These are phyloP conservation scores for Poecilia wingei DNA, from an alignment of 2,797 vertebrate species.

Conservation along the genomic window DNA sequence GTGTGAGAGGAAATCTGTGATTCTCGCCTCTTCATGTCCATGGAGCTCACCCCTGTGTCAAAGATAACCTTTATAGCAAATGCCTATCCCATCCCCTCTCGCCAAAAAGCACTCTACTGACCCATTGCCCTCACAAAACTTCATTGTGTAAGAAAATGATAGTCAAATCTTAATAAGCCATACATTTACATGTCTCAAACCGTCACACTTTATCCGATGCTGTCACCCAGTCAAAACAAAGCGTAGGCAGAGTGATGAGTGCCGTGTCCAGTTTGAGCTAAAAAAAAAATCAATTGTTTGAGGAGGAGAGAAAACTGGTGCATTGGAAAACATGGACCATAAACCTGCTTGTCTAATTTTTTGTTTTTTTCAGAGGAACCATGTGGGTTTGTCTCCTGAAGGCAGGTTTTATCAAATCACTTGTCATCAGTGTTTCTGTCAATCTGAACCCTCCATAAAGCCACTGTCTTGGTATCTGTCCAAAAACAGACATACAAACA, in stretches of 20 bases:
- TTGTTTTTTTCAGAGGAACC: constrained; percentile 12
- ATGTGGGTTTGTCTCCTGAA: constrained; percentile 53
- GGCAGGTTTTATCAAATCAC: constrained; percentile 74
- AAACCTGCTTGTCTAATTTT: constrained; percentile 27
- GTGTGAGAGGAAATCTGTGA: neutral
- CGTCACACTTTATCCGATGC: constrained; percentile 14
- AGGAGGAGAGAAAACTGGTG: constrained; percentile 26
- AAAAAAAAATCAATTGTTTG: constrained; percentile 27
- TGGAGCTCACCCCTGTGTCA: neutral
- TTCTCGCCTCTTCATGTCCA: neutral
- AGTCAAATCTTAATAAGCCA: constrained; percentile 11
- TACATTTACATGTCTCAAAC: constrained; percentile 29
- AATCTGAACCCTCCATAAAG: constrained; percentile 60
- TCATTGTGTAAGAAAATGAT: constrained; percentile 15
- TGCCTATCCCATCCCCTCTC: no score
- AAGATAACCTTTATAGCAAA: no score
- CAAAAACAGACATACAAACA: constrained; percentile 31
- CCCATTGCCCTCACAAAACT: no score
- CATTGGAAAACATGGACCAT: constrained; percentile 41
- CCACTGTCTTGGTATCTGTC: constrained; percentile 58
- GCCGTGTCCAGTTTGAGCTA: constrained; percentile 26
- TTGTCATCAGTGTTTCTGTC: constrained; percentile 73
- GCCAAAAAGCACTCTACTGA: neutral
- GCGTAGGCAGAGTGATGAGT: constrained; percentile 17
- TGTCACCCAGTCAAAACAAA: constrained; percentile 34